Conservation (phyloP, 2,888 invertebrate genomes). For the Heliconius ismenius region DNA sequence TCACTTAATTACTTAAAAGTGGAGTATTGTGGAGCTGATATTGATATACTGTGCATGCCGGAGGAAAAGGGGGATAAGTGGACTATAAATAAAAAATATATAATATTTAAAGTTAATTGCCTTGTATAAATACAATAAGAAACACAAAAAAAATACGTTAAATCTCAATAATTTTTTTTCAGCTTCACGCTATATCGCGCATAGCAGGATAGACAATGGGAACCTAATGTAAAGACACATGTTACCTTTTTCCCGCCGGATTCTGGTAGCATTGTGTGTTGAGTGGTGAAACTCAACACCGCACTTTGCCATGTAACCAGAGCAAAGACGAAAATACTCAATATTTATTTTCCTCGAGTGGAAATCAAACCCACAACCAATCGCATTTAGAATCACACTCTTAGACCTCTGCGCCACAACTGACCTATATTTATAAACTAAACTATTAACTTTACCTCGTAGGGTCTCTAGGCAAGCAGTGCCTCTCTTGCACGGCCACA, state of each 20-base stretch:
- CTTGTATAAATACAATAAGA: too few species aligned
- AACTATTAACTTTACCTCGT: slow-evolving; percentile 63
- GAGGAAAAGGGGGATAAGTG: too few species aligned
- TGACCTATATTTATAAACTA: neutral
- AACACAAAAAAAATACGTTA: too few species aligned
- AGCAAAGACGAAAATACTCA: neutral
- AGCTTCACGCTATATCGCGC: too few species aligned
- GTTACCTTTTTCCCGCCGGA: neutral
- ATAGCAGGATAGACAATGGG: too few species aligned
- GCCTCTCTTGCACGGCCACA: slow-evolving; percentile 86
- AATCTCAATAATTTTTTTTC: too few species aligned
- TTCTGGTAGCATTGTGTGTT: too few species aligned
- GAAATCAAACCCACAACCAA: too few species aligned
- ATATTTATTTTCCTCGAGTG: neutral
- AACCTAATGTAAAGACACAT: neutral
- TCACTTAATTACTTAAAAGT: neutral
- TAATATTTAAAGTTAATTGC: too few species aligned
- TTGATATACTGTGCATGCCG: too few species aligned
- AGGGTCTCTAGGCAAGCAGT: slow-evolving; percentile 83
- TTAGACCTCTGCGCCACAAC: neutral
- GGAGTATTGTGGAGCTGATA: neutral
- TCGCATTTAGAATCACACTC: neutral
- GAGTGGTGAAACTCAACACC: neutral
- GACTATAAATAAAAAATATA: too few species aligned
- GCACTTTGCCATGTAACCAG: neutral